Base-by-base conservation (phyloP, 92 coral and sea anemone genomes). In the Hydrozoanthus gracilis region DNA sequence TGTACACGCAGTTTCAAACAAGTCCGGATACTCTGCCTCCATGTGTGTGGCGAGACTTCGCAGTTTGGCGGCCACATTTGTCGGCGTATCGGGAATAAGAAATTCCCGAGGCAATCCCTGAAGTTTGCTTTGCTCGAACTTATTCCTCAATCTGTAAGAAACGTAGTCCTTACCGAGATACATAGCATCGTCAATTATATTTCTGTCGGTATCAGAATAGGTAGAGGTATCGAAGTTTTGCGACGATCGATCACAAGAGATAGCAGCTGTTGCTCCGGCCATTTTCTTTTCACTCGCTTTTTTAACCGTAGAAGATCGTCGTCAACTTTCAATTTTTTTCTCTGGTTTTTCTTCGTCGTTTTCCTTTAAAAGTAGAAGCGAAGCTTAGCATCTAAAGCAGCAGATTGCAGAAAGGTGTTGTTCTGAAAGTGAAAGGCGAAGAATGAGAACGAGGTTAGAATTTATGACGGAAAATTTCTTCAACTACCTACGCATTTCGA, bases 201-300 rank as follows among this genome's bases (percentile, higher is more conserved):
- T 85, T 65, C 87, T 95, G 39, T 95, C 98, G 85, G 58, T 71
- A 61, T 91, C 89, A 77, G 95, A 92, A 77, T 87, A 90, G 83
- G 92, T 77, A 74, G 98, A 87, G 72, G 92, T 94, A 64, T 91
- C 93, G 88, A 91, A 90, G 71, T 92, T 87, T 77, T 91, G 90
- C 87, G 94, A 91, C 87, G 90, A 83, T 76, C 91, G 95, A 71
- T 95, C 92, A 83, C 70, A 83, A 86, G 91, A 88, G 86, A 92
- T 82, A 71, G 98, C 98, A 95, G 98, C 98, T 95, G 98, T 95
- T 84, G 95, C 98, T 84, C 98, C 98, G 94, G 95, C 95, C 98
- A 95, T 94, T 70, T 91, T 91, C 82, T 77, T 86, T 76, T 83
- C 49, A 64, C 72, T 80, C 85, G 62, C 44, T 48, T 60, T 80